Evolutionary conservation across 2,797 vertebrate species (phyloP).

Genomic region (Notamacropus eugenii): DNA sequence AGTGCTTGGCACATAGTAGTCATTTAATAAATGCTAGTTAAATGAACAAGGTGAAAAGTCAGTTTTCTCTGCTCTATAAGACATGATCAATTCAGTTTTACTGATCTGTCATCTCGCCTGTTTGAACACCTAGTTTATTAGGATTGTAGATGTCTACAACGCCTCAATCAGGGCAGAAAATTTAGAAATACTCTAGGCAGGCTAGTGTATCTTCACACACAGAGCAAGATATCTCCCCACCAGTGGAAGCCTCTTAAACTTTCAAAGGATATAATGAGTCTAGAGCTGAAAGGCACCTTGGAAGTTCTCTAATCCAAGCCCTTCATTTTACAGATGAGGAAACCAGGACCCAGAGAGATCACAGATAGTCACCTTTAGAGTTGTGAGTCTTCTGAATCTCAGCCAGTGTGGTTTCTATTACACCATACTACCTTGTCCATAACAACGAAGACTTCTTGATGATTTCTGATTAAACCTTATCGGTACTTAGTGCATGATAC

Average conservation of each 20-base stretch:
- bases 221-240: background rate
- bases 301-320: background rate
- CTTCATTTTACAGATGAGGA: background rate
- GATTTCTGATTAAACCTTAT: background rate
- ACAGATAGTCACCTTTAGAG: background rate
- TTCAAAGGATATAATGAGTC: background rate
- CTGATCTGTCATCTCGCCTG: background rate
- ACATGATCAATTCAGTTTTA: background rate
- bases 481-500: background rate
- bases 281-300: background rate
- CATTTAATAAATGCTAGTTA: no score
- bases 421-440: background rate
- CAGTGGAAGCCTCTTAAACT: background rate
- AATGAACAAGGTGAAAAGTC: background rate
- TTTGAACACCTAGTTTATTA: background rate
- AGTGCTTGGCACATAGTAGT: background rate
- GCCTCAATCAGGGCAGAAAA: background rate
- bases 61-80: background rate
- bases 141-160: background rate
- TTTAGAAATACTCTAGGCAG: background rate
- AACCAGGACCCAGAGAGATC: background rate
- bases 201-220: background rate
- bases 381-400: background rate
- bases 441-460: background rate
- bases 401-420: background rate